Evolutionary conservation across 2,888 invertebrate species (phyloP), one percentile per base, ranked within the genome.

Genomic region (Junonia oenone): DNA sequence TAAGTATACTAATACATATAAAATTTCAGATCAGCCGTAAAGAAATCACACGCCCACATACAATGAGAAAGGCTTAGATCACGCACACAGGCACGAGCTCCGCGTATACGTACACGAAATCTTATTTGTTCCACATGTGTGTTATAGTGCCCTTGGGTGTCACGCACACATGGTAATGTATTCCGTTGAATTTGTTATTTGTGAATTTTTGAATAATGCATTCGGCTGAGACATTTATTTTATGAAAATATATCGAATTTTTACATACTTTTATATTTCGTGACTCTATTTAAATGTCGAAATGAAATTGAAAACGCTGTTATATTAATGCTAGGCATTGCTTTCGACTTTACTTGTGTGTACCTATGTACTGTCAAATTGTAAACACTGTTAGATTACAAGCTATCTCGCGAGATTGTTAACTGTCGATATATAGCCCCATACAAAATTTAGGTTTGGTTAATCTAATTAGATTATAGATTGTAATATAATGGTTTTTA

Each of bases 21-120:
- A 75, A 79, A 74, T 69, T 76, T 73, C 81, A 85, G 84, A 87
- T 87, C 86, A 87, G 76, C 80, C 82, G 81, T 84, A 77, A 85
- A 83, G 80, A 75, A 81, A 79, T 78, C 76, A 75, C 74, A 72
- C 78, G 59, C 81, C 79, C 81, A 83, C 78, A 68, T 35, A 38
- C 63, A 62, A 59, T 78, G 60, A 58, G 73, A 81, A 84, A 87
- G 83, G 86, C 87, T 89, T 85, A 87, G 83, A 80, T 74, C 75
- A 75, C 82, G 2, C 78, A 78, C 72, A 81, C 79, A 55, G 2
- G 6, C 31, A 27, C 49, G 56, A 11, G 0, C 15, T 47, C 19
- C 22, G 4, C 43, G 38, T 67, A 59, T 71, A 59, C 51, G 43
- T 51, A 62, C 31, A 55, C 50, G 53, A 61, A 65, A 66, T 67